Evolutionary conservation across 2,113 vertebrate genomes (phyloP), one percentile per base, ranked within the genome.

Genomic region (Gymnogyps californianus): DNA sequence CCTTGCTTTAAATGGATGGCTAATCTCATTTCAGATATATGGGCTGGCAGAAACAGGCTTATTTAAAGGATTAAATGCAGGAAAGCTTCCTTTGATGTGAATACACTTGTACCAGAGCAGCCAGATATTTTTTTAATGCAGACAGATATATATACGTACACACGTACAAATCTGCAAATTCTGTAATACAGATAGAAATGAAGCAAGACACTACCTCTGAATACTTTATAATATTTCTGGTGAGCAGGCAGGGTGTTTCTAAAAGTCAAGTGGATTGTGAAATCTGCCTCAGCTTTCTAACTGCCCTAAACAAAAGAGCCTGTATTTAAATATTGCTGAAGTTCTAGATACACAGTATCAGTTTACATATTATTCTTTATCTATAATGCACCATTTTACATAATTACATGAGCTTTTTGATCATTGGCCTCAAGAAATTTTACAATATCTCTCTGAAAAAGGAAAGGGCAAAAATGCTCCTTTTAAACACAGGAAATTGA

Each of bases 221-320:
- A 64, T 12, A 14, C 18, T 69, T 3, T 14, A 10, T 1, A 47
- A 1, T 14, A 26, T 34, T 86, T 67, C 77, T 71, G 52, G 72
- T 69, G 83, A 93, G 77, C 31, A 4, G 2, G 52, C 14, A 57
- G 51, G n/a, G 52, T 79, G 58, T 80, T 96, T 94, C 75, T 55
- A 19, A 83, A 92, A 93, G 65, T 40, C 84, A 67, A 75, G 25
- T 7, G 29, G 66, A 46, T 70, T 95, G 81, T 74, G 87, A 89
- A 93, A 94, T 46, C 75, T 58, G 67, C 47, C 62, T 78, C 70
- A 61, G 87, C 70, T 89, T 92, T 76, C 95, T 78, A 91, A 94
- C 7, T 81, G 65, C 51, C 28, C 19, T 40, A 26, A 7, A 10
- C 71, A 44, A 86, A 52, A 52, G 11, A 76, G 29, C 17, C 42